Conservation (phyloP, 2,113 vertebrate species). For the Saccopteryx bilineata region DNA sequence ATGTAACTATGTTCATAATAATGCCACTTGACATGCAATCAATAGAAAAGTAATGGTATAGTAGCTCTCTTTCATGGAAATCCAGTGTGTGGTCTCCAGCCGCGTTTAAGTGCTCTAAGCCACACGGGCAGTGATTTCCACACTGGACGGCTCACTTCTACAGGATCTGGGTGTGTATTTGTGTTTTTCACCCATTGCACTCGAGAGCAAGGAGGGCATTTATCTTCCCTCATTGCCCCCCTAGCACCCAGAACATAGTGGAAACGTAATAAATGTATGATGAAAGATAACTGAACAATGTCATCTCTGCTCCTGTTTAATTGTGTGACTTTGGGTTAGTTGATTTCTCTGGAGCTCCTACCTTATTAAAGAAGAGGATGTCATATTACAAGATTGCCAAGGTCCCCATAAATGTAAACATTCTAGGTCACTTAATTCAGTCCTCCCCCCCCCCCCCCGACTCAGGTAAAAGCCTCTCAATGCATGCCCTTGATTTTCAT, state of each 20-base stretch:
- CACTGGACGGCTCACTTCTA: accelerated
- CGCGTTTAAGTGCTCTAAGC: not conserved
- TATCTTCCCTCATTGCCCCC: not conserved
- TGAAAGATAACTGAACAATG: conserved; percentile 74
- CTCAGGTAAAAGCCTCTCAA: conserved; percentile 10
- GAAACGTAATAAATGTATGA: conserved; percentile 77
- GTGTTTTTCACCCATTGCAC: not conserved
- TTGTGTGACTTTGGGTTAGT: conserved; percentile 57
- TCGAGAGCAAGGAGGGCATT: not conserved
- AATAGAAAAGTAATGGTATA: not conserved
- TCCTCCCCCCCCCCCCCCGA: not conserved
- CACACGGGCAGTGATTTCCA: accelerated
- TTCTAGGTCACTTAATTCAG: conserved; percentile 66
- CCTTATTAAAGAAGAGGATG: conserved; percentile 72
- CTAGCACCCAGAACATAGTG: not conserved
- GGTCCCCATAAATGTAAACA: conserved; percentile 70
- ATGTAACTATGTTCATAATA: not conserved
- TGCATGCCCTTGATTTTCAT: not conserved
- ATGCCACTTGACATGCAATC: not conserved
- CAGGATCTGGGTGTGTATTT: accelerated
- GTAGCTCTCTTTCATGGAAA: not conserved
- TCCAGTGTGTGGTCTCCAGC: too few relatives aligned
- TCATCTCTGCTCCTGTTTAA: conserved; percentile 61
- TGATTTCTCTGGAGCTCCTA: conserved; percentile 78
- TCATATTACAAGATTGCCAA: conserved; percentile 51